Evolutionary conservation across 2,888 invertebrate genomes (phyloP).

Genomic region (Sipha maydis): DNA sequence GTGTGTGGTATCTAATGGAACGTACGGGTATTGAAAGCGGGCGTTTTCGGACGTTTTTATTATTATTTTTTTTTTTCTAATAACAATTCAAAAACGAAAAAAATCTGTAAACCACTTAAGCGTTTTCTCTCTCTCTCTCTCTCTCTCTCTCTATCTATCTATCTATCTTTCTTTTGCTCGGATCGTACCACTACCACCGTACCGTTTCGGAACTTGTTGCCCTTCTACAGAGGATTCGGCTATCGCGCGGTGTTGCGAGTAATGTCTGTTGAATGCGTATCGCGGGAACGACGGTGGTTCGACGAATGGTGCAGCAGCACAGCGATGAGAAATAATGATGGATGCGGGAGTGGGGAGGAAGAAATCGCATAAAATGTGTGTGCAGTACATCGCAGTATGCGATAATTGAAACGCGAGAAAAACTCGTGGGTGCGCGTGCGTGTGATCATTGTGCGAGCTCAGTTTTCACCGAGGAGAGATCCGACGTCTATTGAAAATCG

Average conservation of each 20-base stretch:
- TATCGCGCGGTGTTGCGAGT: neutral
- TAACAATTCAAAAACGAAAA: neutral
- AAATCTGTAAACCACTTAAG: constrained; percentile 31
- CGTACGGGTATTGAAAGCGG: neutral
- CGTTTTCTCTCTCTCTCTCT: neutral
- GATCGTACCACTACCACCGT: no score
- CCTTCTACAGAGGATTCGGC: neutral
- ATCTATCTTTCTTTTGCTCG: no score
- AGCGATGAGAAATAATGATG: neutral
- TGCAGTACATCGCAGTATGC: no score
- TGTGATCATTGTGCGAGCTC: no score
- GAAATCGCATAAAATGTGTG: neutral
- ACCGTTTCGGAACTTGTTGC: constrained; percentile 1
- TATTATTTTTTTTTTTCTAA: no score
- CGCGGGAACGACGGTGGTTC: no score
- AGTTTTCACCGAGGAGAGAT: no score
- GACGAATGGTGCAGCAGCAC: no score
- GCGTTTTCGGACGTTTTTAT: neutral
- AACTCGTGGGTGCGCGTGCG: no score
- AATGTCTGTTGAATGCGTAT: neutral
- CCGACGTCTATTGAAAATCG: no score
- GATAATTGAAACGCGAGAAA: no score
- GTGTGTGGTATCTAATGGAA: constrained; percentile 19
- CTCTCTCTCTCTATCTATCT: neutral
- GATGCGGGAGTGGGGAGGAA: neutral